phyloP scores from a whole-genome alignment of 2,888 invertebrate genomes.

The Troides aeacus region DNA sequence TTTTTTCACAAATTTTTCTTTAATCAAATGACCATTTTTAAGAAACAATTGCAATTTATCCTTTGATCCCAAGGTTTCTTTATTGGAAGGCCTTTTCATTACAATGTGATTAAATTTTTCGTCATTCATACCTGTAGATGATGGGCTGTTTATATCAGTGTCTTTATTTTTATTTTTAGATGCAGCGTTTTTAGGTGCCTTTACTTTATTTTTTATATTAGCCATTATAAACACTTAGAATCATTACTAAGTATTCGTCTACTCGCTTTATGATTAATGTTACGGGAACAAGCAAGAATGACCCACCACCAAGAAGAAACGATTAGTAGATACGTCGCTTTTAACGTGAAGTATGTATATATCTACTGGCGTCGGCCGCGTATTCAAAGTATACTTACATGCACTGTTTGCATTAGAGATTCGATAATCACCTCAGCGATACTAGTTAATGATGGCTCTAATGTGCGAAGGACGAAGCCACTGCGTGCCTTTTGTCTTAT shows the following conservation, averaged over 20 bases:
- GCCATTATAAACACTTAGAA: slow-evolving; percentile 54
- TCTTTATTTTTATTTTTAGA: slow-evolving; percentile 45
- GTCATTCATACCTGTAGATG: slow-evolving; percentile 51
- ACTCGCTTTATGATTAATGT: slow-evolving; percentile 38
- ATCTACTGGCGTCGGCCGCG: slow-evolving; percentile 35
- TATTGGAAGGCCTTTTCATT: slow-evolving; percentile 36
- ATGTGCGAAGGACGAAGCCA: slow-evolving; percentile 73
- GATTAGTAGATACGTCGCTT: slow-evolving; percentile 43
- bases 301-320: slow-evolving; percentile 65
- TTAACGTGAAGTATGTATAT: slow-evolving; percentile 30
- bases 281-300: slow-evolving; percentile 40
- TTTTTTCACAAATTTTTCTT: slow-evolving; percentile 38
- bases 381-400: slow-evolving; percentile 66
- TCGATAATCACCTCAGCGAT: slow-evolving; percentile 73
- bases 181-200: slow-evolving; percentile 54
- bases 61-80: slow-evolving; percentile 25
- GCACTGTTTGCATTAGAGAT: slow-evolving; percentile 66
- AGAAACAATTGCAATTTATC: slow-evolving; percentile 38
- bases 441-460: slow-evolving; percentile 71
- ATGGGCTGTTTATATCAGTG: slow-evolving; percentile 52
- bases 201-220: slow-evolving; percentile 65
- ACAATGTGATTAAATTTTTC: slow-evolving; percentile 36
- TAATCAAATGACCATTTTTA: slow-evolving; percentile 45
- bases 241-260: slow-evolving; percentile 53
- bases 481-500: slow-evolving; percentile 71